Conservation (phyloP, 2,113 vertebrate genomes). For the Galbula dea region DNA sequence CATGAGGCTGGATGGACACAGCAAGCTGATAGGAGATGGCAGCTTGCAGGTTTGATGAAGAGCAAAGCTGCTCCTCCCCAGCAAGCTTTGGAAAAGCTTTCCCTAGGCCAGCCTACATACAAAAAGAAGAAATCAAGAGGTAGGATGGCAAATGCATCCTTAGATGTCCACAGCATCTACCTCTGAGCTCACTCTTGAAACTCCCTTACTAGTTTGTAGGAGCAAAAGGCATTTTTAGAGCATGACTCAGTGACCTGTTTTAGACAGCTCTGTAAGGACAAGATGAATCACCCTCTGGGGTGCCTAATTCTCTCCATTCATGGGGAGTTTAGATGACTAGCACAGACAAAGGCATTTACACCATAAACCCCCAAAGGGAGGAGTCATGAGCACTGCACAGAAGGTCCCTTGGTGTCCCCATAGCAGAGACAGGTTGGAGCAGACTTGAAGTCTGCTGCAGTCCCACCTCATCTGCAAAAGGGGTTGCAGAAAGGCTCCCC, state of each 20-base stretch:
- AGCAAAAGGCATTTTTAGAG: constrained; percentile 24
- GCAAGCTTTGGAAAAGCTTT: neutral
- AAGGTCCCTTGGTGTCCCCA: neutral
- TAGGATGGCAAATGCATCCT: neutral
- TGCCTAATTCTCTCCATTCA: neutral
- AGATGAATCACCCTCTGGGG: neutral
- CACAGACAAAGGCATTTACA: neutral
- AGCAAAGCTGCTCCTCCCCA: neutral
- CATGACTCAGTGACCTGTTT: constrained; percentile 36
- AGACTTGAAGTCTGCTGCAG: neutral
- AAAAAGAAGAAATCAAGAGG: neutral
- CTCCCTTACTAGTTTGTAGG: neutral
- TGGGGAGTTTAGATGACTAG: neutral
- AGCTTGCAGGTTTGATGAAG: no score
- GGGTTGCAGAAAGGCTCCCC: neutral
- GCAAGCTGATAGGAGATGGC: neutral
- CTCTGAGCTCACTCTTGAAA: neutral
- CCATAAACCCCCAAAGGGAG: neutral
- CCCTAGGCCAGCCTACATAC: neutral
- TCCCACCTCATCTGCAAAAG: neutral
- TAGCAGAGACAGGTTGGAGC: neutral
- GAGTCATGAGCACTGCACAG: no score
- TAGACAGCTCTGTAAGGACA: constrained; percentile 11
- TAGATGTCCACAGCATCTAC: neutral
- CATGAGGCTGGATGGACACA: neutral